Percentiles rank a stretch among this genome's conserved stretches.
These are phyloP conservation scores for Elephas maximus DNA, from an alignment of 2,113 vertebrate genomes.

Conservation along the genomic window DNA sequence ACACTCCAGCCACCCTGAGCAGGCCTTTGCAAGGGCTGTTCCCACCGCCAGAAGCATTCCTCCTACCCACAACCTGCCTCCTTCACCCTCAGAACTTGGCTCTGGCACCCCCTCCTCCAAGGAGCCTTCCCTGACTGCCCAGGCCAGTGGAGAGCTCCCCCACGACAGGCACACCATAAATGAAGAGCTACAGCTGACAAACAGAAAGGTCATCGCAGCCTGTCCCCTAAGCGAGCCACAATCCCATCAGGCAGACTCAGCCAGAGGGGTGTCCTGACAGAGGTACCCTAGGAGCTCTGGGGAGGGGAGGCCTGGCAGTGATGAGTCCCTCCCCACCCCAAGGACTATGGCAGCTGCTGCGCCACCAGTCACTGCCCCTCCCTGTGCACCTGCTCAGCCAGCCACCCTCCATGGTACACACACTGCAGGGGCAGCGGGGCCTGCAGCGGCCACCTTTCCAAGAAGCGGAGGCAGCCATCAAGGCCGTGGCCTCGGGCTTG, in stretches of 20 bases:
- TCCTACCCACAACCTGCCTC: neutral
- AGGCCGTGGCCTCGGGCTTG: no score
- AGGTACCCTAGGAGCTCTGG: neutral
- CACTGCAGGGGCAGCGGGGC: neutral
- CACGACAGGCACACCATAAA: neutral
- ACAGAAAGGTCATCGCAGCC: neutral
- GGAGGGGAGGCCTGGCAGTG: neutral
- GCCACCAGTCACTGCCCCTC: neutral
- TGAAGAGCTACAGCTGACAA: neutral
- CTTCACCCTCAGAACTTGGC: neutral
- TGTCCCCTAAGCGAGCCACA: neutral
- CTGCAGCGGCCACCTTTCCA: neutral
- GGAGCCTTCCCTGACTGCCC: neutral
- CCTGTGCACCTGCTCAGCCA: neutral
- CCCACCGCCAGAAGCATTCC: neutral
- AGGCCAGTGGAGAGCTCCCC: neutral
- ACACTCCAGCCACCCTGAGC: neutral
- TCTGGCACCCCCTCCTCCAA: neutral
- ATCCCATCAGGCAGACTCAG: neutral
- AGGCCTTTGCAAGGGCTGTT: neutral
- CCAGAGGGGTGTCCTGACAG: accelerated
- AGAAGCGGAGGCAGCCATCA: accelerated
- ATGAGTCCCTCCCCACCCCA: neutral
- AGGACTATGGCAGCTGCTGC: neutral
- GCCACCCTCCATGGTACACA: neutral